Conservation (phyloP, 2,888 invertebrate genomes). For the Nipponacmea schrenckii region DNA sequence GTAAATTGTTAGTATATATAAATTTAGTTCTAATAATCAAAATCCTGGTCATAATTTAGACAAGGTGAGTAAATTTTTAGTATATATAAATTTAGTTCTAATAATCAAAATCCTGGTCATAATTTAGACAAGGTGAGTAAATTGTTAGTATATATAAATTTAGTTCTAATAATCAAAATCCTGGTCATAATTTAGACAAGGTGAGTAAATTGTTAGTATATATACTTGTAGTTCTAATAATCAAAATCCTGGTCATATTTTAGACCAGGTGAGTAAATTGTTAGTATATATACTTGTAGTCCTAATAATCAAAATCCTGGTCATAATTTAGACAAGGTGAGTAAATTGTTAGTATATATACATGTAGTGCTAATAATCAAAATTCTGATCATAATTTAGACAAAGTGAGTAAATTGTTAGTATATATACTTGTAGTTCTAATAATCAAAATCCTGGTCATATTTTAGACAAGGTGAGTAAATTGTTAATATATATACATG, state of each 20-base stretch:
- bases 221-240: too few relatives aligned
- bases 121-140: constrained; percentile 52
- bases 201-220: constrained; percentile 29
- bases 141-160: too few relatives aligned
- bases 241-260: too few relatives aligned
- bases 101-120: constrained; percentile 45
- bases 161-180: constrained; percentile 31
- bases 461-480: constrained; percentile 53
- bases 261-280: too few relatives aligned
- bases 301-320: constrained; percentile 42
- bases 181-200: constrained; percentile 54
- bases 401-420: constrained; percentile 41
- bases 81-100: too few relatives aligned
- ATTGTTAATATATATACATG: too few relatives aligned
- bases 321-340: constrained; percentile 54
- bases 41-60: constrained; percentile 51
- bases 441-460: constrained; percentile 45
- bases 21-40: constrained; percentile 22
- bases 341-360: background rate
- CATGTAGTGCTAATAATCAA: constrained; percentile 22
- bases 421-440: too few relatives aligned
- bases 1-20: too few relatives aligned
- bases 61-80: constrained; percentile 41
- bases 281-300: too few relatives aligned
- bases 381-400: constrained; percentile 51